Evolutionary conservation across 2,113 vertebrate genomes (phyloP).

Genomic region (Orientallactaga bullata): DNA sequence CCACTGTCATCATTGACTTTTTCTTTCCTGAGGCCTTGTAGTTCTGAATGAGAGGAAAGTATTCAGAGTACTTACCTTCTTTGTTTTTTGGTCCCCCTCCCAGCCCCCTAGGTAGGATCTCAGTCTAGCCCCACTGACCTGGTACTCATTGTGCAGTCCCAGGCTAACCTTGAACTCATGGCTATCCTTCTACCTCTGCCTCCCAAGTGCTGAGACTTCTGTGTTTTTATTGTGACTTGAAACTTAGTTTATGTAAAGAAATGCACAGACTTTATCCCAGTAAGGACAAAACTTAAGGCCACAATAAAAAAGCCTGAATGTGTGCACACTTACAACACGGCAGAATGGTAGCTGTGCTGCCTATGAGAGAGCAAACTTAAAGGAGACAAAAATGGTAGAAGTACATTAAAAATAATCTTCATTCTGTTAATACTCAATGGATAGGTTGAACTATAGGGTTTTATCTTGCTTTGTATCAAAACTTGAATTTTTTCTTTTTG

Average conservation of each 20-base stretch:
- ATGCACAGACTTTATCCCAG: slow-evolving; percentile 28
- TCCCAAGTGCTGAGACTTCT: not conserved
- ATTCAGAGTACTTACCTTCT: slow-evolving; percentile 58
- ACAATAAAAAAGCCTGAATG: not conserved
- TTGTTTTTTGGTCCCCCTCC: not conserved
- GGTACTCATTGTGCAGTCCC: no score
- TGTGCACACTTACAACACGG: slow-evolving; percentile 20
- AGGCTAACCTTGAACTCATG: no score
- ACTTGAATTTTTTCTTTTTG: slow-evolving; percentile 57
- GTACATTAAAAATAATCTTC: not conserved
- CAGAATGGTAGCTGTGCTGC: not conserved
- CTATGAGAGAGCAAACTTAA: not conserved
- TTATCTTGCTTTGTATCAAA: slow-evolving; percentile 66
- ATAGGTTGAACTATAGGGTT: not conserved
- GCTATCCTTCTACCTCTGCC: no score
- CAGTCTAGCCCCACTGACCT: no score
- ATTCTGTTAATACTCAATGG: slow-evolving; percentile 28
- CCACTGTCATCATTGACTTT: slow-evolving; percentile 41
- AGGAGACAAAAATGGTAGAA: slow-evolving; percentile 38
- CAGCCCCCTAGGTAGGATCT: no score
- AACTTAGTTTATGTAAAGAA: slow-evolving; percentile 47
- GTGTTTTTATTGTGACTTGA: slow-evolving; percentile 67
- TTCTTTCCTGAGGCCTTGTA: slow-evolving; percentile 48
- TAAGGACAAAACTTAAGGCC: slow-evolving; percentile 13
- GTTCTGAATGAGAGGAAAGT: slow-evolving; percentile 31